These are phyloP conservation scores for Lordiphosa clarofinis DNA, from an alignment of 1,140 invertebrate genomes.

Conservation along the genomic window DNA sequence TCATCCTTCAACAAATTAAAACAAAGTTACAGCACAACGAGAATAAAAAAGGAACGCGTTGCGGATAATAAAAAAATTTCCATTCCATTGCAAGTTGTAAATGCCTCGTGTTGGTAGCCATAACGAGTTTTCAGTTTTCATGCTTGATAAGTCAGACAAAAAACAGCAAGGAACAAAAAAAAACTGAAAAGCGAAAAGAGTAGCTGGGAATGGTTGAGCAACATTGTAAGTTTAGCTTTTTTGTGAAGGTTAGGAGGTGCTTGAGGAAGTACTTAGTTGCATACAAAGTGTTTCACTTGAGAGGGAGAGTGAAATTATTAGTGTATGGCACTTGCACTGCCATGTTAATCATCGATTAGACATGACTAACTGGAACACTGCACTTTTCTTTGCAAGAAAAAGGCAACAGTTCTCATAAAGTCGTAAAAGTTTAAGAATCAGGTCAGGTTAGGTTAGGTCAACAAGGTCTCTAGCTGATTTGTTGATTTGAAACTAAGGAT, in stretches of 20 bases:
- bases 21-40: conserved; percentile 44
- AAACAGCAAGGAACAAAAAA: conserved; percentile 1
- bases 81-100: conserved; percentile 62
- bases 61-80: conserved; percentile 52
- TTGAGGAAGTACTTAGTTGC: conserved; percentile 1
- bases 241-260: conserved; percentile 1
- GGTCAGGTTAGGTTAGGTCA: too few relatives aligned
- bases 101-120: conserved; percentile 47
- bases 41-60: conserved; percentile 10
- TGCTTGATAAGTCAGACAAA: conserved; percentile 43
- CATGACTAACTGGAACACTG: too few relatives aligned
- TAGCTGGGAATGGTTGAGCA: conserved; percentile 1
- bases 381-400: too few relatives aligned
- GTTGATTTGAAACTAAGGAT: too few relatives aligned
- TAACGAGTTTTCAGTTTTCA: conserved; percentile 63
- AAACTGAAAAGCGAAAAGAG: too few relatives aligned
- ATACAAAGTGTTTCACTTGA: conserved; percentile 1
- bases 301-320: neutral
- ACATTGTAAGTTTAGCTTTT: conserved; percentile 13
- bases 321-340: too few relatives aligned
- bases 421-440: too few relatives aligned
- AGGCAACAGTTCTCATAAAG: too few relatives aligned
- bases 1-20: conserved; percentile 60
- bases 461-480: too few relatives aligned
- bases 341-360: too few relatives aligned